A percentile compares a stretch with the other conserved stretches of the same genome.
These are phyloP conservation scores for Melipona quadrifasciata DNA, from an alignment of 1,140 invertebrate species.

Conservation along the genomic window DNA sequence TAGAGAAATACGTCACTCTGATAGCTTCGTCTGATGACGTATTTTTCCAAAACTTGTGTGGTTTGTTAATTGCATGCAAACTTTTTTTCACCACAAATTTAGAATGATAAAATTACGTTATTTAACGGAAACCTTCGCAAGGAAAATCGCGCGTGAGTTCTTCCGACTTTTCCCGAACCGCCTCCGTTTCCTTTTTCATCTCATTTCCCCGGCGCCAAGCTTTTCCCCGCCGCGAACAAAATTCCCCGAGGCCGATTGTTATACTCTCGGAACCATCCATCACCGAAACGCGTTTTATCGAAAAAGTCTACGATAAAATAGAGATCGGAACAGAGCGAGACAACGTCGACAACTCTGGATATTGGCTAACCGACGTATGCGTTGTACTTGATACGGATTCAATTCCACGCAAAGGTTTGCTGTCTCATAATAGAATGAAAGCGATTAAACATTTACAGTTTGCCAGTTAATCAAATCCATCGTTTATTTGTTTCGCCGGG, in stretches of 20 bases:
- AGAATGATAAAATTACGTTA: too few species aligned
- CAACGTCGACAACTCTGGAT: conserved; percentile 43
- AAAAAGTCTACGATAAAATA: conserved; percentile 42
- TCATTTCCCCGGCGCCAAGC: not conserved
- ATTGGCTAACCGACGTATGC: conserved; percentile 33
- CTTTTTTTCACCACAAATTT: too few species aligned
- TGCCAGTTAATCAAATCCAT: too few species aligned
- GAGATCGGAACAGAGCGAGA: conserved; percentile 31
- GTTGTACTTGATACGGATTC: conserved; percentile 41
- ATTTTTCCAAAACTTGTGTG: too few species aligned
- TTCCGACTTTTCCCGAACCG: too few species aligned
- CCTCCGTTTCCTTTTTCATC: not conserved
- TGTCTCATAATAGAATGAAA: not conserved
- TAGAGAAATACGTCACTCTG: too few species aligned
- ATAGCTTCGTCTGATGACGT: too few species aligned
- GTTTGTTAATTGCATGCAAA: too few species aligned
- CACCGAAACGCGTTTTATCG: conserved; percentile 45
- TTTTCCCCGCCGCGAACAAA: not conserved
- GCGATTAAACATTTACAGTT: too few species aligned
- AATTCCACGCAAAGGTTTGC: conserved; percentile 1
- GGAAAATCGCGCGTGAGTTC: too few species aligned
- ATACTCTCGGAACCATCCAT: conserved; percentile 38
- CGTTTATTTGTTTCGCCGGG: too few species aligned
- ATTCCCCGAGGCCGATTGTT: conserved; percentile 27
- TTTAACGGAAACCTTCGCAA: too few species aligned